Evolutionary conservation across 1,140 invertebrate genomes (phyloP).

Genomic region (Drosophila sulfurigaster): DNA sequence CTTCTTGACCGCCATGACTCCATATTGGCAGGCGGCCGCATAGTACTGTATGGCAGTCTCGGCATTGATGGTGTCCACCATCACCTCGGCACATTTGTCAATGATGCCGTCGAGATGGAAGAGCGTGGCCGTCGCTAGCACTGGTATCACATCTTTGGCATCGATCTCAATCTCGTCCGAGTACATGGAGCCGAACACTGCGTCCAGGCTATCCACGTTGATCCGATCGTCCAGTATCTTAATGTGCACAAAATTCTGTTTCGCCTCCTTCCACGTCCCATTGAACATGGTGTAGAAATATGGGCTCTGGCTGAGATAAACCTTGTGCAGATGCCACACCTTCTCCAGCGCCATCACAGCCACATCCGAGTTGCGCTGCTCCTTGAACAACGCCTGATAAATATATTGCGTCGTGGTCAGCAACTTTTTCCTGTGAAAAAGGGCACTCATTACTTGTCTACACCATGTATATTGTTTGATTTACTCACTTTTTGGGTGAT

Average conservation of each 20-base stretch:
- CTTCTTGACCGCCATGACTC: slow-evolving; percentile 87
- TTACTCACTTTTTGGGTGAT: slow-evolving; percentile 76
- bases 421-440: slow-evolving; percentile 88
- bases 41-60: slow-evolving; percentile 90
- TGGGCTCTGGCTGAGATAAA: slow-evolving; percentile 92
- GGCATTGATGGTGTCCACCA: slow-evolving; percentile 91
- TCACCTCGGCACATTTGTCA: slow-evolving; percentile 90
- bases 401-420: slow-evolving; percentile 91
- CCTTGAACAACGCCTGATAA: slow-evolving; percentile 91
- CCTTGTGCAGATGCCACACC: slow-evolving; percentile 92
- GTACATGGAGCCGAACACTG: slow-evolving; percentile 92
- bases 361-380: slow-evolving; percentile 92
- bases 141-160: slow-evolving; percentile 89
- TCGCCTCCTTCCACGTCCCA: slow-evolving; percentile 91
- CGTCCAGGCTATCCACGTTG: slow-evolving; percentile 89
- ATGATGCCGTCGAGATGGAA: slow-evolving; percentile 92
- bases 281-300: slow-evolving; percentile 95
- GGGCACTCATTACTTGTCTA: slow-evolving; percentile 23
- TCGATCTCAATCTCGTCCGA: slow-evolving; percentile 91
- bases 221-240: slow-evolving; percentile 92
- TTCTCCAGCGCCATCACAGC: slow-evolving; percentile 90
- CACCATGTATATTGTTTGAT: not conserved
- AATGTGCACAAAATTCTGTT: slow-evolving; percentile 89
- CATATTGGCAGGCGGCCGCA: slow-evolving; percentile 89
- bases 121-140: slow-evolving; percentile 91